phyloP scores from a whole-genome alignment of 2,888 invertebrate species.

The Mactromeris polynyma region DNA sequence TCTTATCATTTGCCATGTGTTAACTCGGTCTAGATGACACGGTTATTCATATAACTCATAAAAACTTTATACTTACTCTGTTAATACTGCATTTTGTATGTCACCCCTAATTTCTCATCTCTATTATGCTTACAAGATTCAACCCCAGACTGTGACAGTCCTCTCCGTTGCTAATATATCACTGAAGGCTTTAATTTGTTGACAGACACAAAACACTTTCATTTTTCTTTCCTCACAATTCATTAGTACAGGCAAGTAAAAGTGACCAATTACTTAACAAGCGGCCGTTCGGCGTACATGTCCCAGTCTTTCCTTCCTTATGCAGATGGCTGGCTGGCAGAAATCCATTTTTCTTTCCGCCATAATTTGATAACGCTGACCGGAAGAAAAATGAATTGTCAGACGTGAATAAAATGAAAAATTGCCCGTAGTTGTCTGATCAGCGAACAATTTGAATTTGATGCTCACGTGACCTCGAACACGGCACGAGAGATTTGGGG shows the following conservation, averaged over 20 bases:
- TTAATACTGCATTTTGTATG: slow-evolving; percentile 18
- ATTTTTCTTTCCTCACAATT: slow-evolving; percentile 51
- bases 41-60: slow-evolving; percentile 13
- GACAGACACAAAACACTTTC: slow-evolving; percentile 43
- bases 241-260: slow-evolving; percentile 46
- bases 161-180: slow-evolving; percentile 9
- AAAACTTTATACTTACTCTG: not conserved
- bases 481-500: slow-evolving; percentile 28
- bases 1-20: not conserved
- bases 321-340: slow-evolving; percentile 70
- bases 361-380: slow-evolving; percentile 72
- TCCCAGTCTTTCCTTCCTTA: slow-evolving; percentile 31
- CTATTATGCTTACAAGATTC: slow-evolving; percentile 27
- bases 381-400: slow-evolving; percentile 71
- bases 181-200: slow-evolving; percentile 22
- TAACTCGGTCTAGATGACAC: not conserved
- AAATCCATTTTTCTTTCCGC: slow-evolving; percentile 69
- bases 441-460: slow-evolving; percentile 65
- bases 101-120: slow-evolving; percentile 32
- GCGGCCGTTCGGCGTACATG: slow-evolving; percentile 16
- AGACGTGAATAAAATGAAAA: slow-evolving; percentile 67
- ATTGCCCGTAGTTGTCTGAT: slow-evolving; percentile 64
- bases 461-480: slow-evolving; percentile 50
- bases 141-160: slow-evolving; percentile 23
- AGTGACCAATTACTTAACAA: slow-evolving; percentile 50